Evolutionary conservation across 2,888 invertebrate genomes (phyloP), one percentile per base, ranked within the genome.

Genomic region (Trachelus tabidus): DNA sequence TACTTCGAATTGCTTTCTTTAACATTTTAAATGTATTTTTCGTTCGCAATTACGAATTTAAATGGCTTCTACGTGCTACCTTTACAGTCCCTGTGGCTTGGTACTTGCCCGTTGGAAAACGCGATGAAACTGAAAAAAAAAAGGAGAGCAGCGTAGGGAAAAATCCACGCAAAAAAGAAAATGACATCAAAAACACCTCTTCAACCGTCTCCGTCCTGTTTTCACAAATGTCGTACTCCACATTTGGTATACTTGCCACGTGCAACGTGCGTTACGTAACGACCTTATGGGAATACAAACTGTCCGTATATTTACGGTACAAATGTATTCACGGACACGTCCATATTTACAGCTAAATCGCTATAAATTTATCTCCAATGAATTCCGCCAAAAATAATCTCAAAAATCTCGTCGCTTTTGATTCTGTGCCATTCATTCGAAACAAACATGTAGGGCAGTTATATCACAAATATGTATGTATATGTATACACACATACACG

Each of bases 11-110:
- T 78, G 75, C 75, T 78, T 75, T 76, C 31, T 34, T 56, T 56
- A 56, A 56, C 56, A 56, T 56, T 56, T 56, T 56, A 56, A 56
- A 56, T 79, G 78, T 80, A 73, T 81, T 84, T 83, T 82, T 81
- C 82, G 75, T 82, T 80, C 80, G 82, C 81, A 83, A 84, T 84
- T 84, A 84, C 83, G 83, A 82, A 84, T 84, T 84, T 82, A 84
- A 84, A 84, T 83, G 83, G 83, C 79, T 76, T 68, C 81, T 81
- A 82, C 80, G 82, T 82, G 83, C 81, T 77, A 68, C 23, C 9
- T 56, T 56, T 56, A 56, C 56, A 56, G 56, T 56, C 56, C 56
- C 56, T 56, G 56, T 56, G 56, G 56, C 23, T 23, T 9, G 56
- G 56, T 23, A 23, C 56, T 56, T 56, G 15, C 40, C 40, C 40